Percentiles rank a stretch among this genome's conserved stretches.
Conservation (phyloP, 2,113 vertebrate species). For the Gallinago undulata region DNA sequence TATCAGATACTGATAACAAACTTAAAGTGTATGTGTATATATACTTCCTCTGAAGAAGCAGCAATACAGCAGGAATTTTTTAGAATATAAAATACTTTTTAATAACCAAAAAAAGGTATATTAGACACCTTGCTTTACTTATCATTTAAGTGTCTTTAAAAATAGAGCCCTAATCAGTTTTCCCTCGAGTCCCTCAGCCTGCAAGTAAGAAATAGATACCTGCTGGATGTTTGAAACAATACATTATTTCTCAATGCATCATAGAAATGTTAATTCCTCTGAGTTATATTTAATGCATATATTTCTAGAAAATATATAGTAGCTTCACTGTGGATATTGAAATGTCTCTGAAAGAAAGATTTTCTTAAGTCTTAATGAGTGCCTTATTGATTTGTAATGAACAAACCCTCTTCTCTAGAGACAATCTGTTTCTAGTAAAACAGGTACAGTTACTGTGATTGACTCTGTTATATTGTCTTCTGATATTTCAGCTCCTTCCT, state of each 20-base stretch:
- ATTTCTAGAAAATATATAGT: neutral
- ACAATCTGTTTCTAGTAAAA: neutral
- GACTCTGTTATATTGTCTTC: neutral
- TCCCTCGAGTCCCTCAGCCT: neutral
- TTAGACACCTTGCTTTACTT: neutral
- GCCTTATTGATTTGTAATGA: neutral
- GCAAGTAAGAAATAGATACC: neutral
- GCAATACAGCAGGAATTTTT: neutral
- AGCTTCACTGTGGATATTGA: neutral
- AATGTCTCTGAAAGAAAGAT: neutral
- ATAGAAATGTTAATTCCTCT: neutral
- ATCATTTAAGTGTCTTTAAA: conserved; percentile 3
- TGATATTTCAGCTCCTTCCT: neutral
- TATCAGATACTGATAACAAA: neutral
- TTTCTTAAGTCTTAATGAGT: neutral
- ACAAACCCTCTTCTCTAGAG: neutral
- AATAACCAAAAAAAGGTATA: neutral
- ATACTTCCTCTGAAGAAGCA: neutral
- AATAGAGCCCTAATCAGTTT: conserved; percentile 18
- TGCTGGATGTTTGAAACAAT: neutral
- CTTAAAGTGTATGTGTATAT: neutral
- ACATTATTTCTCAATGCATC: neutral
- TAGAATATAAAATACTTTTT: neutral
- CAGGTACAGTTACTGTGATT: no score
- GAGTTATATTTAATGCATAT: neutral